Evolutionary conservation across 2,113 vertebrate species (phyloP).

Genomic region (Semicossyphus pulcher): DNA sequence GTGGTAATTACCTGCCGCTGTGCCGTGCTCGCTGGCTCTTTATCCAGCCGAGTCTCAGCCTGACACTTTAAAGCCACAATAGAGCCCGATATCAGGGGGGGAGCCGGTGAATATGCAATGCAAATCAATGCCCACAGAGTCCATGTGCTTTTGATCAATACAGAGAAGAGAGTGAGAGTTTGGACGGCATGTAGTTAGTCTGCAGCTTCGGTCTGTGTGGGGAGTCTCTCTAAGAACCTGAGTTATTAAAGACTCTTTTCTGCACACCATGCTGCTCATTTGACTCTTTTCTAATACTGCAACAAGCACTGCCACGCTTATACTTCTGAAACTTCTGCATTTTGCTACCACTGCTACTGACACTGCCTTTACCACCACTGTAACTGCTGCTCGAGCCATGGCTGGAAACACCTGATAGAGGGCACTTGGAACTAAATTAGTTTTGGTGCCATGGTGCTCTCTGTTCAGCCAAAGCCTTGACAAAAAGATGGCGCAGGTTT

Average conservation of each 20-base stretch:
- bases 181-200: neutral
- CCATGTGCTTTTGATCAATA: constrained; percentile 41
- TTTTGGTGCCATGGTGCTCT: too few relatives aligned
- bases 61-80: constrained; percentile 58
- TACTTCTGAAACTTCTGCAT: too few relatives aligned
- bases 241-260: neutral
- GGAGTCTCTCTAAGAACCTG: neutral
- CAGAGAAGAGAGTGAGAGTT: neutral
- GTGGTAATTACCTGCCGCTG: constrained; percentile 73
- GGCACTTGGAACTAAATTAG: too few relatives aligned
- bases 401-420: too few relatives aligned
- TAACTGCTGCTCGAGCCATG: too few relatives aligned
- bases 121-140: constrained; percentile 41
- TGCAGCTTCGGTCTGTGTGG: neutral
- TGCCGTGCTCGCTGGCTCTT: constrained; percentile 41
- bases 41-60: constrained; percentile 50
- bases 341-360: too few relatives aligned
- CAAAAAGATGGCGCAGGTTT: too few relatives aligned
- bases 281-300: neutral
- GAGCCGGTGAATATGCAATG: constrained; percentile 49
- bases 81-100: constrained; percentile 19
- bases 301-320: neutral
- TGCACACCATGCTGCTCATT: neutral
- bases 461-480: too few relatives aligned
- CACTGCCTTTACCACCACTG: too few relatives aligned